Percentiles rank a stretch among this genome's conserved stretches.
phyloP scores from a whole-genome alignment of 2,797 vertebrate genomes.

The Hydrophis major region DNA sequence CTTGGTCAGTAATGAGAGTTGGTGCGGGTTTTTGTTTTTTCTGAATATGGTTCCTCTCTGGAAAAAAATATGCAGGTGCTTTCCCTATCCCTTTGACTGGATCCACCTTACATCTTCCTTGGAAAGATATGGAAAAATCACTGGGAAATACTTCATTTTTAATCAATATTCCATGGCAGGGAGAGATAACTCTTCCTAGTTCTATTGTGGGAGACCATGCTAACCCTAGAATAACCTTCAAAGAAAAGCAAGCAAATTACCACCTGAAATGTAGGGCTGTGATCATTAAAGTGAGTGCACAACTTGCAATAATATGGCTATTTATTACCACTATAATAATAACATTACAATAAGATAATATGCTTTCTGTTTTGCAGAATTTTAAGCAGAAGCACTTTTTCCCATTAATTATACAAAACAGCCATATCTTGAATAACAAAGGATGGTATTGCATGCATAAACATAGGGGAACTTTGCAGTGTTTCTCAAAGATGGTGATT shows the following conservation, averaged over 20 bases:
- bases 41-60: not conserved
- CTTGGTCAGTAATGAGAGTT: not conserved
- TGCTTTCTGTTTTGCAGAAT: not conserved
- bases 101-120: not conserved
- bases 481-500: not conserved
- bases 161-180: not conserved
- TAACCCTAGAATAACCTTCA: not conserved
- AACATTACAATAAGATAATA: not conserved
- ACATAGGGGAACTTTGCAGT: not conserved
- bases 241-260: not conserved
- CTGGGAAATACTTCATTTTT: not conserved
- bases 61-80: not conserved
- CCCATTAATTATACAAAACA: not conserved
- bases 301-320: not conserved
- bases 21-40: not conserved
- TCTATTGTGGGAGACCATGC: not conserved
- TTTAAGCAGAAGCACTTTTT: not conserved
- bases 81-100: not conserved
- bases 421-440: not conserved
- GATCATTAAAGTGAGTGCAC: not conserved
- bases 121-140: not conserved
- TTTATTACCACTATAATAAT: not conserved
- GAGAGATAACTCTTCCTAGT: not conserved
- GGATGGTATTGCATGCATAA: not conserved
- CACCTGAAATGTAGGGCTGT: not conserved